Evolutionary conservation across 2,888 invertebrate species (phyloP), one percentile per base, ranked within the genome.

Genomic region (Laothoe populi): DNA sequence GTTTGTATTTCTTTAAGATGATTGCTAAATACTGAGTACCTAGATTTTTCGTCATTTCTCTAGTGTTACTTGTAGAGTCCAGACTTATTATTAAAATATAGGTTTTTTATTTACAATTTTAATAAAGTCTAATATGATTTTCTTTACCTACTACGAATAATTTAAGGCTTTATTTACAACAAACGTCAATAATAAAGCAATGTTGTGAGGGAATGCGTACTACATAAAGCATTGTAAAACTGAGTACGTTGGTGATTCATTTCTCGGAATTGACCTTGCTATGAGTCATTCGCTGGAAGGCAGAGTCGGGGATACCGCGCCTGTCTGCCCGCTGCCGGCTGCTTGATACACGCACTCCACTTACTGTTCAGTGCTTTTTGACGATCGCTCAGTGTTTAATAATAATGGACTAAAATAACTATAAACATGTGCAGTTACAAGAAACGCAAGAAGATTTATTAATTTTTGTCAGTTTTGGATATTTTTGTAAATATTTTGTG

Each of bases 211-310:
- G 88, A 88, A 88, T 86, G 88, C 84, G 88, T 81, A 85, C 82
- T 82, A 89, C 89, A 77, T 91, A 87, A 70, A 83, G 77, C 90
- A 83, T 91, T 92, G 84, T 90, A 77, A 90, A 90, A 87, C 86
- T 88, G 88, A 88, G 86, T 84, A 83, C 82, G 82, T 81, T 87
- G 90, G 91, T 93, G 93, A 93, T 92, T 93, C 93, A 93, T 92
- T 92, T 92, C 92, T 93, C 92, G 91, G 93, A 93, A 93, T 93
- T 93, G 93, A 93, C 93, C 93, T 93, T 92, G 93, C 92, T 87
- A 92, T 93, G 93, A 93, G 93, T 93, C 93, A 93, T 91, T 93
- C 92, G 91, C 78, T 90, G 88, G 90, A 89, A 91, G 91, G 92
- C 92, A 92, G 91, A 92, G 92, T 91, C 84, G 93, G 93, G 93